phyloP scores from a whole-genome alignment of 2,797 vertebrate genomes.

The Lagodon rhomboides region DNA sequence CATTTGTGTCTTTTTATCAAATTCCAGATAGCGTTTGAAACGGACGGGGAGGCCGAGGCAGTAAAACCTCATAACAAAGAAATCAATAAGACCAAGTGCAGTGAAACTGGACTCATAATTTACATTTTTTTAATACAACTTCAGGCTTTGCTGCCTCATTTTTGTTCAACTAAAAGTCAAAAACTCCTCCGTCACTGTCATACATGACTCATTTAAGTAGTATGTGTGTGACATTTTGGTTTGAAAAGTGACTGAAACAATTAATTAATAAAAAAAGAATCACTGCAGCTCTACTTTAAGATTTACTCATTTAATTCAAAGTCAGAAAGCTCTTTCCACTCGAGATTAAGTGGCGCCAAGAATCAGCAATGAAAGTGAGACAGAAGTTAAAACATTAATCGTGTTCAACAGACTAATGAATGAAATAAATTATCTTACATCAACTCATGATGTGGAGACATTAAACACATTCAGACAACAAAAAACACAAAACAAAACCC shows the following conservation, averaged over 20 bases:
- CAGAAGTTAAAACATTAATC: neutral
- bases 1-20: neutral
- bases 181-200: too few relatives aligned
- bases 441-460: neutral
- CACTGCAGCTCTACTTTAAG: neutral
- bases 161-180: too few relatives aligned
- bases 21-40: neutral
- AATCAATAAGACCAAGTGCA: neutral
- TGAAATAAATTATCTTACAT: conserved; percentile 44
- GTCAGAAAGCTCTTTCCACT: neutral
- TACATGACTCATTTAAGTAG: too few relatives aligned
- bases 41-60: neutral
- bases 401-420: neutral
- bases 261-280: too few relatives aligned
- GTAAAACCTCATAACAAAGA: neutral
- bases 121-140: too few relatives aligned
- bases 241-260: neutral
- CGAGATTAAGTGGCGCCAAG: neutral
- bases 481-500: neutral
- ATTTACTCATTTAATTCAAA: conserved; percentile 8
- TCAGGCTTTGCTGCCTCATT: neutral
- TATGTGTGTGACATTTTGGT: too few relatives aligned
- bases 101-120: neutral
- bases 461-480: conserved; percentile 12
- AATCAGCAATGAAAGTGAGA: neutral